These are phyloP conservation scores for Calephelis virginiensis DNA, from an alignment of 1,140 invertebrate genomes.

Conservation along the genomic window DNA sequence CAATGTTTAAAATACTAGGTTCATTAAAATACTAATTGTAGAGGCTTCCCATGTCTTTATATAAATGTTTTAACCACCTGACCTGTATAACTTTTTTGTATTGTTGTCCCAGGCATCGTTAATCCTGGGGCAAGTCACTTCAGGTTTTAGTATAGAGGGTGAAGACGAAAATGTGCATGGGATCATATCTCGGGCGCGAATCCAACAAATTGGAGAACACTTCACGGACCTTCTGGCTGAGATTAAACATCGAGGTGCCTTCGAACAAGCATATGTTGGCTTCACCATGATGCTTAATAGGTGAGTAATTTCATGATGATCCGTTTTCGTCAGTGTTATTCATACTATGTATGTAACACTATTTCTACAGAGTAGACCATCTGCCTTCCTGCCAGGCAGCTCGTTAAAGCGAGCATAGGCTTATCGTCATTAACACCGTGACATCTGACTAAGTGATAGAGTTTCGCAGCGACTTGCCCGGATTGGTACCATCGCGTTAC, in stretches of 20 bases:
- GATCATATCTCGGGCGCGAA: constrained; percentile 52
- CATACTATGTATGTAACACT: too few species aligned
- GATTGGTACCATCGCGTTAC: too few species aligned
- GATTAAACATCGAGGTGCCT: constrained; percentile 95
- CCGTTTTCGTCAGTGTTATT: too few species aligned
- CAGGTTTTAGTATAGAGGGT: constrained; percentile 36
- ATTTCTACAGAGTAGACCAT: too few species aligned
- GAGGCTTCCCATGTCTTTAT: too few species aligned
- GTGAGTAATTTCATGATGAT: constrained; percentile 28
- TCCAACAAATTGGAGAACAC: constrained; percentile 84
- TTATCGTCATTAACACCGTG: too few species aligned
- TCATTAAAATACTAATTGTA: too few species aligned
- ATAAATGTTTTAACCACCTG: background rate
- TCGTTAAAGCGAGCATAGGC: too few species aligned
- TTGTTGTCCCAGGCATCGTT: constrained; percentile 57
- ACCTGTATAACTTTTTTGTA: background rate
- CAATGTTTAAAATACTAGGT: too few species aligned
- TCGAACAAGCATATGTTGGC: constrained; percentile 95
- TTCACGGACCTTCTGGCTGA: constrained; percentile 86
- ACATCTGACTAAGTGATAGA: too few species aligned
- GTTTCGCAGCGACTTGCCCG: too few species aligned
- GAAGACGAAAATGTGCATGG: constrained; percentile 27
- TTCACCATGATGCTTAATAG: constrained; percentile 86
- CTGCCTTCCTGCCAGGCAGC: too few species aligned
- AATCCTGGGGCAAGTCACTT: constrained; percentile 76